Base-by-base conservation (phyloP, 2,113 vertebrate species). In the Phylloscopus whistleri region DNA sequence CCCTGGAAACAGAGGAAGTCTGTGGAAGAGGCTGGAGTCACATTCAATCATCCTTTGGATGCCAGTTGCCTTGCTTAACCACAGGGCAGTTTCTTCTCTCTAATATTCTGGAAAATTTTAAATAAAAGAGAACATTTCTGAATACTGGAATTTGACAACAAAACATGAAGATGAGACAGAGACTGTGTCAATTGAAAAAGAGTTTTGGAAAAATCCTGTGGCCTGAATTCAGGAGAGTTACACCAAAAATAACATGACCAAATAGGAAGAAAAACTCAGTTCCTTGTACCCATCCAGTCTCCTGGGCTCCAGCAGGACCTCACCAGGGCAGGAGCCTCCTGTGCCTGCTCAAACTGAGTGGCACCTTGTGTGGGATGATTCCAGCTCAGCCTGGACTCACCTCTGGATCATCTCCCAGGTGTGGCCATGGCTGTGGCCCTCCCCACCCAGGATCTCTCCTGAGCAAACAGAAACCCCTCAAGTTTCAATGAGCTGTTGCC, bases 151-250 rank as follows among this genome's bases (percentile, higher is more conserved):
- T 91, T 52, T 81, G 48, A 93, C 73, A 78, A 75, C 59, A 48
- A 77, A 93, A 78, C 70, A 89, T 8, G 64, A 69, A 84, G 77
- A 94, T 81, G 89, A 68, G 35, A 39, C 58, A 92, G 60, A 93
- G 74, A 75, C 87, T 90, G 31, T 94, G 77, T 94, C 59, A 94
- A 91, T 69, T 95, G 84, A 90, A 76, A n/a, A 67, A 84, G 35
- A 77, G 51, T 95, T 93, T 93, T 81, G 69, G 93, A 96, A 96
- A 96, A 96, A 94, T 81, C 27, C 86, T 1, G 9, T 93, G 85
- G 90, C 56, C 56, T 62, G n/a, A 81, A 90, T 75, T 88, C 76
- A 92, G 90, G 39, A 74, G 84, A 79, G 26, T 84, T 90, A 68
- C 56, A 94, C 83, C 79, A 95, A 88, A 74, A 95, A 81, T 72